Base-by-base conservation (phyloP, 2,888 invertebrate species). In the Saturnia japonica region DNA sequence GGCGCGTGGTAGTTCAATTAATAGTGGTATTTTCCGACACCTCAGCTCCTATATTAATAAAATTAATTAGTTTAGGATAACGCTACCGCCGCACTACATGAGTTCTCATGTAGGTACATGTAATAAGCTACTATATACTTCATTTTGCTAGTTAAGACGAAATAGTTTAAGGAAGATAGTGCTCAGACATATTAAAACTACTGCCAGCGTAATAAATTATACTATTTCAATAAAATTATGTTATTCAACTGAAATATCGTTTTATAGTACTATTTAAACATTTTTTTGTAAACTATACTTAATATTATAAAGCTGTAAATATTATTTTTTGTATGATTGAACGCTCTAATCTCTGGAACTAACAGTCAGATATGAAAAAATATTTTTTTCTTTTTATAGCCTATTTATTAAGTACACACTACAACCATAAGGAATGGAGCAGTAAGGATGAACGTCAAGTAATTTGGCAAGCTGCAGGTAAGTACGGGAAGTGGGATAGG, bases 21-120 rank as follows among this genome's bases (percentile, higher is more conserved):
- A 78, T 70, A 74, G 60, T 83, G 82, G 87, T 74, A 67, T 34
- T 25, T 25, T 72, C 74, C 71, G 73, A 78, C 78, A 77, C 82
- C 77, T 77, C 76, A 71, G 71, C 76, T 71, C 67, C 75, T 80
- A 81, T 83, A 81, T 80, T 84, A 85, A 86, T 88, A 79, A 87
- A 87, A 87, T 87, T 85, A 87, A 88, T 88, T 88, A 87, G 80
- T 81, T 76, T 74, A 72, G 83, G 86, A 86, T 87, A 87, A 85
- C 81, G 78, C 78, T 76, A 79, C 72, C 78, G 72, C 74, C 73
- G 75, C 74, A 78, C 69, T 75, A 75, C 73, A 72, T 43, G 70
- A 73, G 74, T 71, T 72, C 70, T 60, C 70, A 72, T 69, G 70
- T 74, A 74, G 71, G 73, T 60, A 68, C 40, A 9, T 1, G 64